These are phyloP conservation scores for Calyptommatus sinebrachiatus DNA, from an alignment of 2,113 vertebrate genomes.

Conservation along the genomic window DNA sequence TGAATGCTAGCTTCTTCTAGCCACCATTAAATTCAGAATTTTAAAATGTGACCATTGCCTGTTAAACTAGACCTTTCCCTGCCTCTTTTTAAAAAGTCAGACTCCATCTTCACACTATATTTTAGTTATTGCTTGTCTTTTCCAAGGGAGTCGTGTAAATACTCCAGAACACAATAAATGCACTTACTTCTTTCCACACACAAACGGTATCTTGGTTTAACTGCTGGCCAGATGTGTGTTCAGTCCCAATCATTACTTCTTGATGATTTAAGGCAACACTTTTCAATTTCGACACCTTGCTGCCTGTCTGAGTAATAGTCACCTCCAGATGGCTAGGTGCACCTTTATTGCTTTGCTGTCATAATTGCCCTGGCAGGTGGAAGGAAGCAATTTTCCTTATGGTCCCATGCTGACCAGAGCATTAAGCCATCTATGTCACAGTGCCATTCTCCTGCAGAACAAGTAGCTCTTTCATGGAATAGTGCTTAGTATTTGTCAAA, in stretches of 20 bases:
- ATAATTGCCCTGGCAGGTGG: background rate
- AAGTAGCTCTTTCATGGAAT: background rate
- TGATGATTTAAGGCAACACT: background rate
- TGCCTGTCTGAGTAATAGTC: background rate
- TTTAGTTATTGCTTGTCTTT: background rate
- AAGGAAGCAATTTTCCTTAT: background rate
- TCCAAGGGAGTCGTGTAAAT: background rate
- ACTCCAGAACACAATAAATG: background rate
- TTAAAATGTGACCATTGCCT: background rate
- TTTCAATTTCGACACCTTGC: background rate
- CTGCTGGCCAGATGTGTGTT: background rate
- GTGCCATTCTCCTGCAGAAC: background rate
- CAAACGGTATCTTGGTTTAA: background rate
- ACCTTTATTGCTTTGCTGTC: slow-evolving; percentile 5
- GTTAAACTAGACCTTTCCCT: no score
- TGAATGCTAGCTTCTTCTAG: background rate
- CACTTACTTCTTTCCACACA: no score
- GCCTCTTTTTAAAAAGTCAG: no score
- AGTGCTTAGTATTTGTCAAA: background rate
- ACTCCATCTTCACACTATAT: background rate
- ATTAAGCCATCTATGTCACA: background rate
- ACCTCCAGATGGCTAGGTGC: background rate
- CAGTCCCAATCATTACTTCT: background rate
- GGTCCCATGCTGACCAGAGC: background rate
- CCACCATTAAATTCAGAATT: background rate